Percentiles rank a stretch among this genome's conserved stretches.
Conservation (phyloP, 2,113 vertebrate genomes). For the Coregonus clupeaformis region DNA sequence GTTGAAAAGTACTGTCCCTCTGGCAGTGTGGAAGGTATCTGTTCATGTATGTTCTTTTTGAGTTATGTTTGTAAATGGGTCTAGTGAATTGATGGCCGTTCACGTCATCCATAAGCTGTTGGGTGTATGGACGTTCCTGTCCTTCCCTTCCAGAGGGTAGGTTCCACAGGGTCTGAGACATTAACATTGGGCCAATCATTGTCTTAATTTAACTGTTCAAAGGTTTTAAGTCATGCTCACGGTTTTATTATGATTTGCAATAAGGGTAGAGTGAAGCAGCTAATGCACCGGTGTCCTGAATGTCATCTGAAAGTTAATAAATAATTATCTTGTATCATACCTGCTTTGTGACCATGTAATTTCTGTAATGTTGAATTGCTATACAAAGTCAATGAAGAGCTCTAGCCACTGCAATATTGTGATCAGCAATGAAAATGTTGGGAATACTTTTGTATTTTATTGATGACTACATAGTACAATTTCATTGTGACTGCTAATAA, state of each 20-base stretch:
- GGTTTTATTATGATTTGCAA: neutral
- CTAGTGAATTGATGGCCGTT: slow-evolving; percentile 30
- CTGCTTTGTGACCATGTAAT: neutral
- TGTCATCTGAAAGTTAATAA: neutral
- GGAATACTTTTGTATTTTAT: neutral
- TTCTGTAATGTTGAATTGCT: neutral
- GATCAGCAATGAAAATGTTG: neutral
- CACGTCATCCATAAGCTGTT: slow-evolving; percentile 20
- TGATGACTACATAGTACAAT: too few relatives aligned
- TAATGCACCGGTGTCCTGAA: neutral
- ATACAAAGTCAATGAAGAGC: neutral
- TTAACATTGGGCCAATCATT: neutral
- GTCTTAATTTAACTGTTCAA: neutral
- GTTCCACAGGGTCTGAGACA: neutral
- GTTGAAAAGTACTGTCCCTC: neutral
- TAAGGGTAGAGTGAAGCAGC: neutral
- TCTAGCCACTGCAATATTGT: neutral
- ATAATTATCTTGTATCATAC: neutral
- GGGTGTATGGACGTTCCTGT: slow-evolving; percentile 8
- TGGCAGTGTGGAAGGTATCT: neutral
- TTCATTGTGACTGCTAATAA: too few relatives aligned
- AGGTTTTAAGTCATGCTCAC: neutral
- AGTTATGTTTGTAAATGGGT: neutral
- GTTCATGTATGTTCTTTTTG: neutral
- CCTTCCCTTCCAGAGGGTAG: neutral